These are phyloP conservation scores for Salvator merianae DNA, from an alignment of 2,113 vertebrate genomes.

Conservation along the genomic window DNA sequence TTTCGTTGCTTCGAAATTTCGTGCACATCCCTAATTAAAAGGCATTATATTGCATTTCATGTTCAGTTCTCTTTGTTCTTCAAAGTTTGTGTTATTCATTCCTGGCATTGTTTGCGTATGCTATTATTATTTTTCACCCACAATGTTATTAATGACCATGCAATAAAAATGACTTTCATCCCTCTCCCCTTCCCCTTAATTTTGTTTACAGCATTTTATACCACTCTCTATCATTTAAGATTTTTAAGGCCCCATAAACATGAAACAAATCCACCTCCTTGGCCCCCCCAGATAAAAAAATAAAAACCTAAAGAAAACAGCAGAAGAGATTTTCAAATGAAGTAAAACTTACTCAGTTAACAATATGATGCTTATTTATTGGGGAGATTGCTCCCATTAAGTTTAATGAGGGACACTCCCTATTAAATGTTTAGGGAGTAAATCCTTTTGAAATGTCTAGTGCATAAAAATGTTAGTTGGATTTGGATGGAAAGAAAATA, in stretches of 20 bases:
- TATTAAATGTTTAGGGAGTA: not conserved
- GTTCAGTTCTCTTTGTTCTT: slow-evolving; percentile 60
- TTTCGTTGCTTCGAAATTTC: too few species aligned
- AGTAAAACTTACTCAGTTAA: not conserved
- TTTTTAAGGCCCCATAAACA: not conserved
- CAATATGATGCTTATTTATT: not conserved
- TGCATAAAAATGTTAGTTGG: not conserved
- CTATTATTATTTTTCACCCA: slow-evolving; percentile 65
- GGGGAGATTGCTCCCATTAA: not conserved
- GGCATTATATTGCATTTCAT: slow-evolving; percentile 62
- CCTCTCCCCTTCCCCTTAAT: not conserved
- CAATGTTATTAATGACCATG: slow-evolving; percentile 69
- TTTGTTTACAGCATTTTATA: not conserved
- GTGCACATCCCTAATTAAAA: too few species aligned
- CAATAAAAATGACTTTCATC: slow-evolving; percentile 45
- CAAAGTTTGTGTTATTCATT: slow-evolving; percentile 67
- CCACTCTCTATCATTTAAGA: not conserved
- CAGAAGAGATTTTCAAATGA: not conserved
- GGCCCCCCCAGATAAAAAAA: too few species aligned
- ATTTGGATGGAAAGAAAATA: slow-evolving; percentile 16
- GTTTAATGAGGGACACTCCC: too few species aligned
- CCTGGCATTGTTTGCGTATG: slow-evolving; percentile 50
- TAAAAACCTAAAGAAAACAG: not conserved
- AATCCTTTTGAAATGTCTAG: not conserved
- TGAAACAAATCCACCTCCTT: not conserved